phyloP scores from a whole-genome alignment of 2,797 vertebrate genomes.

The Arnoldichthys spilopterus region DNA sequence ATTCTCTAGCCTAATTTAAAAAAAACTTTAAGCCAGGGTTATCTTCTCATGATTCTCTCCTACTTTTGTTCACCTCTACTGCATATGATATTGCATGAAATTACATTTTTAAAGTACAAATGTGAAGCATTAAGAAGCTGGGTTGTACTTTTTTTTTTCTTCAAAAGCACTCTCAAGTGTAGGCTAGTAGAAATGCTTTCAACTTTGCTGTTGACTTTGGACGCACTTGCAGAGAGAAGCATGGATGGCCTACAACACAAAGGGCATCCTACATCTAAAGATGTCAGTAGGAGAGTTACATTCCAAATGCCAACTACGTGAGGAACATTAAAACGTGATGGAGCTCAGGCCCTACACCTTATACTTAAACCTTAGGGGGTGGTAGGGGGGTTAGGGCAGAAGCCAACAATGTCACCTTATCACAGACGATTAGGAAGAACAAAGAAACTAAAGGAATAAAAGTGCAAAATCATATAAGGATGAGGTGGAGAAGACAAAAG shows the following conservation, averaged over 20 bases:
- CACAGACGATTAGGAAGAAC: not conserved
- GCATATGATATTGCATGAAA: conserved; percentile 55
- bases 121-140: conserved; percentile 64
- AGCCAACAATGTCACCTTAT: not conserved
- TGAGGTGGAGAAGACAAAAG: not conserved
- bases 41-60: conserved; percentile 35
- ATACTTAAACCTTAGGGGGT: not conserved
- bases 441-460: not conserved
- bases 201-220: conserved; percentile 71
- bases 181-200: conserved; percentile 69
- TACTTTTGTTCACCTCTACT: not conserved
- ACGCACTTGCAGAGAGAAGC: conserved; percentile 60
- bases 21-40: not conserved
- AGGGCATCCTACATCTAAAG: conserved; percentile 58
- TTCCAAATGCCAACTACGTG: conserved; percentile 71
- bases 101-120: conserved; percentile 64
- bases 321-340: conserved; percentile 70
- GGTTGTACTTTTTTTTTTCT: conserved; percentile 8
- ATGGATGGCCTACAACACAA: conserved; percentile 51
- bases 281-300: conserved; percentile 54
- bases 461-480: not conserved
- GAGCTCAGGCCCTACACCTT: conserved; percentile 55
- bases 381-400: not conserved
- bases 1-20: not conserved
- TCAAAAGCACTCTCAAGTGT: conserved; percentile 61